Base-by-base conservation (phyloP, 2,797 vertebrate genomes). In the Lateolabrax maculatus region DNA sequence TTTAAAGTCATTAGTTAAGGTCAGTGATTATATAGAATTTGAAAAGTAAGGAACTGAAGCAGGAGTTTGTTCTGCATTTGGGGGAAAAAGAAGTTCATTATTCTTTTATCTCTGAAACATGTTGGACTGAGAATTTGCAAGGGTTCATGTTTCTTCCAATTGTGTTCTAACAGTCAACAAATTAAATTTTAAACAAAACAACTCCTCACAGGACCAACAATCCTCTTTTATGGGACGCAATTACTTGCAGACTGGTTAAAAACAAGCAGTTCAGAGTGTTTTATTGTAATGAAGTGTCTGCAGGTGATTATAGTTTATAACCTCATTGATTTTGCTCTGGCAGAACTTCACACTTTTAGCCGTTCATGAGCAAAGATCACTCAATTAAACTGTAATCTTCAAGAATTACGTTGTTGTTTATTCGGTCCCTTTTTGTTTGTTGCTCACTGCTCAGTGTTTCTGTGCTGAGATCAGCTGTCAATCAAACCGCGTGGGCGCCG, bases 211-310 rank as follows among this genome's bases (percentile, higher is more conserved):
- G 36, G 23, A 37, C 3, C 11, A 57, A 25, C 49, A 34, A 2
- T 5, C n/a, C 9, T 52, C n/a, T 44, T 36, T 52, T 53, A 53
- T 65, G 58, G 29, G 52, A 37, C 16, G 53, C 44, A 66, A 61
- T 70, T 29, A 55, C 16, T 55, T 5, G n/a, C 43, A 39, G 43
- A n/a, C 44, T 34, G 62, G 37, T 55, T n/a, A 44, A 70, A 36
- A 60, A 71, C 15, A 58, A 52, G 36, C 5, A 1, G 5, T 36
- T 68, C 27, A 18, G 18, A 27, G 37, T 70, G 64, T 48, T 73
- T 83, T 69, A 73, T 71, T 66, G 31, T 72, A 66, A 61, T 69
- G 12, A 73, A 43, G 55, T 41, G 23, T 18, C 37, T 46, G 66
- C 23, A 62, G 66, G 66, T 71, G 58, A 12, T 49, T 51, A 52